phyloP scores from a whole-genome alignment of 2,888 invertebrate genomes.

The Brachyptera putata region DNA sequence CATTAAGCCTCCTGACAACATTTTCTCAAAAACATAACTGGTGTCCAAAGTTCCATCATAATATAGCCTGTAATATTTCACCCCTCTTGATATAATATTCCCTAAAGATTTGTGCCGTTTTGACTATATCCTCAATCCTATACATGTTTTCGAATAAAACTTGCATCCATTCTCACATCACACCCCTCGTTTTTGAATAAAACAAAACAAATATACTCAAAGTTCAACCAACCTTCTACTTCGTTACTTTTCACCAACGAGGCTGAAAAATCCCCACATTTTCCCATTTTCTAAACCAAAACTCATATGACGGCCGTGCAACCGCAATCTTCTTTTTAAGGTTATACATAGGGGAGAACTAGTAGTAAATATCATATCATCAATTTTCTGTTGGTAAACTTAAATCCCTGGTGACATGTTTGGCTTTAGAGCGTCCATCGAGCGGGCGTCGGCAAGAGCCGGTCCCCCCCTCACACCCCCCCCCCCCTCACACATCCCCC shows the following conservation, averaged over 20 bases:
- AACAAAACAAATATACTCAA: conserved; percentile 16
- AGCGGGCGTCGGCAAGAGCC: background rate
- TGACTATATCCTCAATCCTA: conserved; percentile 23
- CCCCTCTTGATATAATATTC: conserved; percentile 4
- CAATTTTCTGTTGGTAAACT: conserved; percentile 25
- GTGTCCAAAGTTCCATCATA: conserved; percentile 12
- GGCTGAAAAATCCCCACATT: background rate
- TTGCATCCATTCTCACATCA: conserved; percentile 26
- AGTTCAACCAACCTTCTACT: background rate
- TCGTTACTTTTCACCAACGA: background rate
- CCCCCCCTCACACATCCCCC: background rate
- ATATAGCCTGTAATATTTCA: background rate
- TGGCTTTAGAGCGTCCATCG: conserved; percentile 22
- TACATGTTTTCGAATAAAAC: conserved; percentile 8
- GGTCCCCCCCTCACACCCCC: background rate
- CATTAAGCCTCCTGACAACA: conserved; percentile 24
- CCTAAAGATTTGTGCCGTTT: conserved; percentile 23
- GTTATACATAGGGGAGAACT: conserved; percentile 2
- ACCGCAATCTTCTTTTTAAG: conserved; percentile 19
- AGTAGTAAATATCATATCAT: conserved; percentile 29
- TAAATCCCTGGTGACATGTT: conserved; percentile 28
- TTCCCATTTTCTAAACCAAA: conserved; percentile 6
- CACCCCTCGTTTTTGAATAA: conserved; percentile 24
- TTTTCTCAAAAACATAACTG: conserved; percentile 17
- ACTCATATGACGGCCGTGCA: background rate